phyloP scores from a whole-genome alignment of 1,140 invertebrate species.

The Microplitis demolitor region DNA sequence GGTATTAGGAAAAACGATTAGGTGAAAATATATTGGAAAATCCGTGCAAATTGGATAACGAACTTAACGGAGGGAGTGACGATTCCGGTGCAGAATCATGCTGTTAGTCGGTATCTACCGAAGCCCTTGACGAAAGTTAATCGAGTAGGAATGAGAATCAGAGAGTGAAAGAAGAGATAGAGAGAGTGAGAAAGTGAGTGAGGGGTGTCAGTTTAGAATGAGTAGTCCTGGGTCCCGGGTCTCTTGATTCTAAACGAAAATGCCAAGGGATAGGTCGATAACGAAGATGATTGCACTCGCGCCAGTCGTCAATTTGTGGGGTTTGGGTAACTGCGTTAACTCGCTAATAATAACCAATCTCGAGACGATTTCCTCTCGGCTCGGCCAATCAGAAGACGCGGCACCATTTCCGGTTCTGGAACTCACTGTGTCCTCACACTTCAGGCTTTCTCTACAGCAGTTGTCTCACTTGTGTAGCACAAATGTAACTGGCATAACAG shows the following conservation, averaged over 20 bases:
- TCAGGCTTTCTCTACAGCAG: background rate
- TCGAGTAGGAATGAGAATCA: background rate
- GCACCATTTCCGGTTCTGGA: conserved; percentile 50
- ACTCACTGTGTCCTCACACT: conserved; percentile 20
- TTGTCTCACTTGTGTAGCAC: background rate
- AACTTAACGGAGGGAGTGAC: background rate
- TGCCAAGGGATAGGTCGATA: conserved; percentile 22
- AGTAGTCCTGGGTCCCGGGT: background rate
- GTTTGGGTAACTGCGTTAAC: conserved; percentile 49
- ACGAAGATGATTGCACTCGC: conserved; percentile 42
- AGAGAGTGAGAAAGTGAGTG: background rate
- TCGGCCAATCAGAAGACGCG: conserved; percentile 58
- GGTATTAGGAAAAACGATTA: too few relatives aligned
- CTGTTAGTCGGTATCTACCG: background rate
- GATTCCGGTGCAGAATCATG: background rate
- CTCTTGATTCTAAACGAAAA: conserved; percentile 7
- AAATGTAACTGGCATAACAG: background rate
- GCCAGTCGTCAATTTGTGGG: conserved; percentile 36
- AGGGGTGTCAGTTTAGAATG: background rate
- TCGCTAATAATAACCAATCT: conserved; percentile 62
- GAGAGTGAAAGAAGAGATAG: conserved; percentile 23
- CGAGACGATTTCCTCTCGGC: conserved; percentile 56
- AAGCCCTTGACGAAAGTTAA: background rate
- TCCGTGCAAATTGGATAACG: background rate
- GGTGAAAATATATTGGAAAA: background rate